Percentiles rank a stretch among this genome's conserved stretches.
Evolutionary conservation across 2,113 vertebrate species (phyloP).

Genomic region (Saiga tatarica): DNA sequence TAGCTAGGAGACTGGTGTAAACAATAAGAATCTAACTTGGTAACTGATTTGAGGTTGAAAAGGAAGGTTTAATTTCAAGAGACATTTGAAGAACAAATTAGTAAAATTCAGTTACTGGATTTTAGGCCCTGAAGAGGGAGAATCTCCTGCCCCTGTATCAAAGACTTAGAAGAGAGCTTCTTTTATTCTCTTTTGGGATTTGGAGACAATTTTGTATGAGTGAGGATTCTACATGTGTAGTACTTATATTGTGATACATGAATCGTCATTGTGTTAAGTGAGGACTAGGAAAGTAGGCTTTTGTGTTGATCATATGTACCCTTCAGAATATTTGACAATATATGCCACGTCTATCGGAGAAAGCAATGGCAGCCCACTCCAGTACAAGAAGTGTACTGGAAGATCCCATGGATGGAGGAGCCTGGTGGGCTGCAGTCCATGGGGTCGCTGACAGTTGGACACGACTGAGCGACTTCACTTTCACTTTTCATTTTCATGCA

Average conservation of each 20-base stretch:
- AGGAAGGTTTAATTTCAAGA: not conserved
- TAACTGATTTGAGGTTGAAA: not conserved
- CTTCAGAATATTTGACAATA: conserved; percentile 21
- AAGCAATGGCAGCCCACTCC: too few relatives aligned
- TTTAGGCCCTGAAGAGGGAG: not conserved
- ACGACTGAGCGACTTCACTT: too few relatives aligned
- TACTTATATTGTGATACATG: not conserved
- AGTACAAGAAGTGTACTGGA: too few relatives aligned
- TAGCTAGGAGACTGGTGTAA: not conserved
- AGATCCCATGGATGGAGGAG: too few relatives aligned
- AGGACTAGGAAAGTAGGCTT: not conserved
- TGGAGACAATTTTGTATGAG: not conserved
- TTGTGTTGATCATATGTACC: not conserved
- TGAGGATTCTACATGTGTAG: not conserved
- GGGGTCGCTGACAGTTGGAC: too few relatives aligned
- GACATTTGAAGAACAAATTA: not conserved
- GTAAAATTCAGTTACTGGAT: not conserved
- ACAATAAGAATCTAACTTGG: not conserved
- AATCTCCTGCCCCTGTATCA: not conserved
- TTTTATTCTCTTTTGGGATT: not conserved
- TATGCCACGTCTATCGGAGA: not conserved
- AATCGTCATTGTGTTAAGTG: not conserved
- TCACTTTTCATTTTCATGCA: too few relatives aligned
- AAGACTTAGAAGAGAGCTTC: not conserved
- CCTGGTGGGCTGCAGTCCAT: too few relatives aligned